A percentile compares a stretch with the other conserved stretches of the same genome.
Conservation (phyloP, 2,888 invertebrate genomes). For the Leptarthrus brevirostris region DNA sequence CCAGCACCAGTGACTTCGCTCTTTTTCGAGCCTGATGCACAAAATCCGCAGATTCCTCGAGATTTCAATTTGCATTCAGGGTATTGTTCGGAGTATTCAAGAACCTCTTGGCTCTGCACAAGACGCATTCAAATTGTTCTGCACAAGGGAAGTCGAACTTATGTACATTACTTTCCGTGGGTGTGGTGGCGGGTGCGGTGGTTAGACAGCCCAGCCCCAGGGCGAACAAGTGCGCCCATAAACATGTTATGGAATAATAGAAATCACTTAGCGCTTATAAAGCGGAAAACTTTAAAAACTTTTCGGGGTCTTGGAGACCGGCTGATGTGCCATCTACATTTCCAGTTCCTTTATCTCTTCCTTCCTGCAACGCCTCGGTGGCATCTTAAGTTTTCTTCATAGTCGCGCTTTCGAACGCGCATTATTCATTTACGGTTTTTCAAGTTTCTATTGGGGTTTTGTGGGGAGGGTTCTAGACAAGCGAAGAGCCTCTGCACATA, state of each 20-base stretch:
- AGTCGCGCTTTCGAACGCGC: conserved; percentile 50
- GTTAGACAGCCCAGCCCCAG: conserved; percentile 7
- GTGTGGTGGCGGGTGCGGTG: not conserved
- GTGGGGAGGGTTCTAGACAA: conserved; percentile 24
- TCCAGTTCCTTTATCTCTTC: conserved; percentile 39
- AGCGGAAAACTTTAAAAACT: conserved; percentile 48
- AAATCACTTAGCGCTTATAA: conserved; percentile 52
- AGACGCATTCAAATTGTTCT: conserved; percentile 26
- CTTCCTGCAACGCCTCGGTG: conserved; percentile 23
- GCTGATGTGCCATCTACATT: conserved; percentile 27
- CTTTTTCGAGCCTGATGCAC: conserved; percentile 29
- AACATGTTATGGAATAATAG: conserved; percentile 52
- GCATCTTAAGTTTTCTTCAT: conserved; percentile 39
- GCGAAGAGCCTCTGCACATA: conserved; percentile 48
- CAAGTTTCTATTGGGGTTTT: conserved; percentile 51
- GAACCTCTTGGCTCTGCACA: conserved; percentile 24
- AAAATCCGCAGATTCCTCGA: conserved; percentile 48
- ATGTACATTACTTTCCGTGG: conserved; percentile 43
- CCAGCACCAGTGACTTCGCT: not conserved
- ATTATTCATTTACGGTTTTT: conserved; percentile 54
- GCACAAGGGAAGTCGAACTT: conserved; percentile 43
- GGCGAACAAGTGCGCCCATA: conserved; percentile 47
- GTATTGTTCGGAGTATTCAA: conserved; percentile 52
- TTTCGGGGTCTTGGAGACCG: conserved; percentile 33
- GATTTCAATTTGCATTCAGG: conserved; percentile 54